Conservation (phyloP, 1,140 invertebrate genomes). For the Zaprionus kolodkinae region DNA sequence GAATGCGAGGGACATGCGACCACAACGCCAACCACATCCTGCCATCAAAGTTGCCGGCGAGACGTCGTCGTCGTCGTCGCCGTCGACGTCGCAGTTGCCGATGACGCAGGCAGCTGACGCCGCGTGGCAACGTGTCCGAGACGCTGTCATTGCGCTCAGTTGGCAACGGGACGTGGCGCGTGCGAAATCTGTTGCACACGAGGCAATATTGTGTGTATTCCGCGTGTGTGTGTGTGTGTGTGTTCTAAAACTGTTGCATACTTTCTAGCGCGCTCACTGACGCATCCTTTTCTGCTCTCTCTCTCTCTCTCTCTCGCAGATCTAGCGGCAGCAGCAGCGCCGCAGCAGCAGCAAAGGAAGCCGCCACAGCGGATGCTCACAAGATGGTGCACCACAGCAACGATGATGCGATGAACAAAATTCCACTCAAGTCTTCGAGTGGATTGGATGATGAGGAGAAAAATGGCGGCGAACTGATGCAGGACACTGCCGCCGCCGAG, state of each 20-base stretch:
- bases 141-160: constrained; percentile 39
- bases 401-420: constrained; percentile 82
- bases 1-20: background rate
- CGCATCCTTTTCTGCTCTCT: constrained; percentile 16
- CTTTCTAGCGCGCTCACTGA: background rate
- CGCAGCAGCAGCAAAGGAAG: constrained; percentile 27
- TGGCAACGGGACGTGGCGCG: constrained; percentile 29
- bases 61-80: constrained; percentile 1
- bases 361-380: constrained; percentile 68
- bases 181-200: constrained; percentile 65
- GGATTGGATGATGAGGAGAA: constrained; percentile 80
- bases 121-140: constrained; percentile 10
- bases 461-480: constrained; percentile 78
- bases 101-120: constrained; percentile 26
- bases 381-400: constrained; percentile 83
- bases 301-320: background rate
- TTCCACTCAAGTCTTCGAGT: constrained; percentile 75
- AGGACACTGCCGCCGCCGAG: constrained; percentile 76
- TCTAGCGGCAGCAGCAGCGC: constrained; percentile 32
- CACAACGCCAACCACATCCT: constrained; percentile 55
- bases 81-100: constrained; percentile 24
- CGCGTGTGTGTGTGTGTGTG: background rate
- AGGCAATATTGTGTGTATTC: constrained; percentile 4
- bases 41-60: constrained; percentile 58
- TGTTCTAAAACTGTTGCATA: constrained; percentile 43